These are phyloP conservation scores for Ptycholaimellus sp. DNA, from an alignment of 2,888 invertebrate genomes.

Conservation along the genomic window DNA sequence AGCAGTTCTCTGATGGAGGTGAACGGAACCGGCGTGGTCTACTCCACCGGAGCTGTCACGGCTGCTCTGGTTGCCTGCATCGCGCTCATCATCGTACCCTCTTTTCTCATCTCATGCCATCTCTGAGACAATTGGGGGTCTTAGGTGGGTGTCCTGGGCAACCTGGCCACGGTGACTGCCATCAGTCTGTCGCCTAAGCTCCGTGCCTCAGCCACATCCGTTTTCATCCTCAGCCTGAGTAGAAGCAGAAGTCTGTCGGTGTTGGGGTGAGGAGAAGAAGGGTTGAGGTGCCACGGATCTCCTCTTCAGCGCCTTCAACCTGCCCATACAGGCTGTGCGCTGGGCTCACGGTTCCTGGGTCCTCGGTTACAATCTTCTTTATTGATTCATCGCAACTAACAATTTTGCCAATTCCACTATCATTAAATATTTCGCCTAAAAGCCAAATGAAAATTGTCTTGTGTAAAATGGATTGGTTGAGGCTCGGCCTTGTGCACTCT, in stretches of 20 bases:
- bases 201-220: constrained; percentile 59
- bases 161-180: constrained; percentile 57
- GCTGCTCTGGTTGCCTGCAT: not conserved
- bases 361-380: constrained; percentile 47
- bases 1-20: too few relatives aligned
- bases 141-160: constrained; percentile 49
- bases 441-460: too few relatives aligned
- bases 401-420: too few relatives aligned
- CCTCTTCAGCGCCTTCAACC: constrained; percentile 56
- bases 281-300: constrained; percentile 66
- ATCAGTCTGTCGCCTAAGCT: constrained; percentile 57
- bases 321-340: constrained; percentile 63
- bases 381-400: too few relatives aligned
- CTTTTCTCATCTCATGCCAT: too few relatives aligned
- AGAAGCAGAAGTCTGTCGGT: constrained; percentile 31
- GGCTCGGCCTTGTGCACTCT: constrained; percentile 46
- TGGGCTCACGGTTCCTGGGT: constrained; percentile 60
- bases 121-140: too few relatives aligned
- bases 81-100: not conserved
- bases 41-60: not conserved
- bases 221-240: constrained; percentile 66
- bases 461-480: too few relatives aligned
- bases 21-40: too few relatives aligned
- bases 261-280: too few relatives aligned
- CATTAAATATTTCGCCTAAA: too few relatives aligned